phyloP scores from a whole-genome alignment of 2,797 vertebrate genomes.

The Typhlichthys eigenmanni region DNA sequence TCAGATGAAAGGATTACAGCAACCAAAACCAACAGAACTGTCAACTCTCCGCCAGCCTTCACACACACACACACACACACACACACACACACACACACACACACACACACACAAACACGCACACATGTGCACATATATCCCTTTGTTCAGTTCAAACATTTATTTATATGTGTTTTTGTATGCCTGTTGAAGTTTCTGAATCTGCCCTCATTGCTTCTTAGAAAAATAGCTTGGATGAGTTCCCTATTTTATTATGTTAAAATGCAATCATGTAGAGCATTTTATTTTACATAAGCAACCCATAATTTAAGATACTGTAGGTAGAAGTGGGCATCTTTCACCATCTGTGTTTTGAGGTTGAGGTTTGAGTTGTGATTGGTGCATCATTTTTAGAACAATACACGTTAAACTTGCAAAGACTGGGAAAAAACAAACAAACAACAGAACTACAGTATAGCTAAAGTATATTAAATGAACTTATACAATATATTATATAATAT shows the following conservation, averaged over 20 bases:
- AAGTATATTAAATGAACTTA: no score
- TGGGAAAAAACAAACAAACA: constrained; percentile 8
- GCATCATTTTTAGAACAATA: no score
- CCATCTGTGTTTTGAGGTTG: constrained; percentile 15
- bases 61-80: constrained; percentile 1
- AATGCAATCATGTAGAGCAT: no score
- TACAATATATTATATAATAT: no score
- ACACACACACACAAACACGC: constrained; percentile 13
- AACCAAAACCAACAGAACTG: constrained; percentile 67
- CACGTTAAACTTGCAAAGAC: constrained; percentile 26
- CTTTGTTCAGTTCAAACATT: constrained; percentile 75
- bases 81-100: constrained; percentile 26
- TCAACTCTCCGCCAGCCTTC: constrained; percentile 35
- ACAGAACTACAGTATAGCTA: no score
- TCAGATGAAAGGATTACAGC: constrained; percentile 79
- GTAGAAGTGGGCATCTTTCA: constrained; percentile 50
- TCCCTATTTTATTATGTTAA: constrained; percentile 5
- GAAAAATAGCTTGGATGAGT: constrained; percentile 67
- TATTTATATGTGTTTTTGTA: constrained; percentile 77
- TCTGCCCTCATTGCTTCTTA: constrained; percentile 69
- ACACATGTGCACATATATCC: constrained; percentile 57
- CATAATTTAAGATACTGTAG: no score
- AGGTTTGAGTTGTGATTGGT: no score
- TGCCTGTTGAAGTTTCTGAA: constrained; percentile 52
- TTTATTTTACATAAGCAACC: no score